These are phyloP conservation scores for Hypanus sabinus DNA, from an alignment of 2,113 vertebrate species.

Conservation along the genomic window DNA sequence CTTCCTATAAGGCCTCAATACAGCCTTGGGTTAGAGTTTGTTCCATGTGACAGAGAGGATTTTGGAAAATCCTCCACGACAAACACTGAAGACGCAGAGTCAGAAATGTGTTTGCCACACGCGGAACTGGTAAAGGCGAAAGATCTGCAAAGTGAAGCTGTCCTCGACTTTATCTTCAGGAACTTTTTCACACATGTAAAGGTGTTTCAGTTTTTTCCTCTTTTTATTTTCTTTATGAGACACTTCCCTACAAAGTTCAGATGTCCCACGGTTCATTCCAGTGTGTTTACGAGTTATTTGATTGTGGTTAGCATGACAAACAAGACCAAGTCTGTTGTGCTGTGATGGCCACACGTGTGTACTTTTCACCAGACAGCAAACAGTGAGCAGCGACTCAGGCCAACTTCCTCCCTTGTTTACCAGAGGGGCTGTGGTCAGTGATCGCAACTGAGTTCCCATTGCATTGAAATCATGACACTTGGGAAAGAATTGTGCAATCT, in stretches of 20 bases:
- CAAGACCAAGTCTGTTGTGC: background rate
- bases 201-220: background rate
- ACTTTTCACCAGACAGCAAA: background rate
- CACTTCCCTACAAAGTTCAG: background rate
- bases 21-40: background rate
- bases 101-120: background rate
- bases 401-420: background rate
- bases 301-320: background rate
- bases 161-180: background rate
- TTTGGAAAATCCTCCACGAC: slow-evolving; percentile 19
- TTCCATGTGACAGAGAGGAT: background rate
- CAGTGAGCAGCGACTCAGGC: background rate
- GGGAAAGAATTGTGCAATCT: background rate
- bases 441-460: background rate
- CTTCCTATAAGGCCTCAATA: background rate
- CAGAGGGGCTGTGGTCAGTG: background rate
- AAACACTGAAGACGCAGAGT: background rate
- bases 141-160: background rate
- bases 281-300: background rate
- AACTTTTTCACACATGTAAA: background rate
- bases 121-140: background rate
- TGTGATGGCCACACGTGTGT: background rate
- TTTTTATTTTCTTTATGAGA: background rate
- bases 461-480: too few species aligned
- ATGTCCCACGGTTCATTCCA: background rate